Evolutionary conservation across 2,113 vertebrate species (phyloP), one percentile per base, ranked within the genome.

Genomic region (Sciurus niger): DNA sequence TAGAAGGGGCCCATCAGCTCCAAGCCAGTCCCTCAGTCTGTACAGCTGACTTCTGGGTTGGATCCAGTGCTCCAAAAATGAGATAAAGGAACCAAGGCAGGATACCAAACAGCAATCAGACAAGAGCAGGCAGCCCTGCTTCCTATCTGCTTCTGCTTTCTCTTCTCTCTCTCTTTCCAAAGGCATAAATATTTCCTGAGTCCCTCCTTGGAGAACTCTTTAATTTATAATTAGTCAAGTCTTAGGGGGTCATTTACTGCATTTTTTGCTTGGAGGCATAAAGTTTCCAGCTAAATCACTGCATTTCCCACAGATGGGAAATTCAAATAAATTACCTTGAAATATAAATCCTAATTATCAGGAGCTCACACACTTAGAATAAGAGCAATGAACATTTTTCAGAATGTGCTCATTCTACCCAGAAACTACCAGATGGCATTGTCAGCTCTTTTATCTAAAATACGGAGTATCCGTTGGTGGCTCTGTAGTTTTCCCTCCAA

Each of bases 311-410:
- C 37, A 25, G 48, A 78, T 9, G 6, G 32, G 48, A 90, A 84
- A 78, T 77, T 68, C 87, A 63, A 70, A 90, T 63, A 77, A 77
- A 78, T 68, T 70, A 65, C 58, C 60, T 78, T 60, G 63, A 72
- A 94, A 78, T 68, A 43, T 65, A 90, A 70, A 79, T 60, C 85
- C 88, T 78, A 79, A 90, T 85, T 78, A 85, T 24, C 63, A 37
- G 40, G 53, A 30, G 1, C 60, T 32, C 34, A 63, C 37, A 40
- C 80, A 68, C 12, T 63, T 37, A 24, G 32, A 72, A 76, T 3
- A 22, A 88, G 25, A 79, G 13, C 24, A 28, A 4, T 0, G 24
- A 25, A 17, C 11, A 63, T 24, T 63, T 60, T 70, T 40, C 58
- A 55, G 58, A 34, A 53, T 2, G 7, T 55, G 63, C 25, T 40